Conservation (phyloP, 1,140 invertebrate genomes). For the Aphis craccivora region DNA sequence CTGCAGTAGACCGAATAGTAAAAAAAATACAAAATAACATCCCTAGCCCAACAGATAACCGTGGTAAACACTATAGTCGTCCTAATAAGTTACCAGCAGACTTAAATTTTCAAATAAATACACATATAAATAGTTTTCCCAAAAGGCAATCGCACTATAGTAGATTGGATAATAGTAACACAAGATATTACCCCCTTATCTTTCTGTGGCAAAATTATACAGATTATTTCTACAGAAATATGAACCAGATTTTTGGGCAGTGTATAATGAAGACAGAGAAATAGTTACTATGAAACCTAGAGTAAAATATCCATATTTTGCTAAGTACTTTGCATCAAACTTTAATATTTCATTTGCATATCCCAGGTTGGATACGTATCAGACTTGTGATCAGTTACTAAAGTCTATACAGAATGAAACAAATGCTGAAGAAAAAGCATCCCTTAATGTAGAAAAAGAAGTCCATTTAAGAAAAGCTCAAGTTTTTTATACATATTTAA, state of each 20-base stretch:
- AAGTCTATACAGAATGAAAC: neutral
- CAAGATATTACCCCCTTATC: neutral
- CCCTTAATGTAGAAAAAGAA: neutral
- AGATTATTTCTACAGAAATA: constrained; percentile 30
- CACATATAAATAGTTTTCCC: constrained; percentile 4
- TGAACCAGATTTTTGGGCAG: constrained; percentile 20
- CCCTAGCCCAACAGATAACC: no score
- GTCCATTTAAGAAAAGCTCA: constrained; percentile 23
- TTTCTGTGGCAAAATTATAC: constrained; percentile 29
- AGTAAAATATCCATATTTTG: neutral
- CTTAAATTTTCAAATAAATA: constrained; percentile 34
- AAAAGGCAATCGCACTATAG: constrained; percentile 34
- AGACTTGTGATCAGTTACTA: constrained; percentile 8
- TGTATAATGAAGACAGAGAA: neutral
- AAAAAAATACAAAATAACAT: no score
- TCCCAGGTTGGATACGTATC: neutral
- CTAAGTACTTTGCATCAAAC: constrained; percentile 13
- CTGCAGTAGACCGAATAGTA: no score
- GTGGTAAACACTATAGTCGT: no score
- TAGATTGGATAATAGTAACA: constrained; percentile 32
- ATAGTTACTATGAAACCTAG: neutral
- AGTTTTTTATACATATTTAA: constrained; percentile 36
- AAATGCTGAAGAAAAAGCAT: neutral
- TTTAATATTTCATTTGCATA: constrained; percentile 21
- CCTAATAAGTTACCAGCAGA: no score